Percentiles rank a stretch among this genome's conserved stretches.
phyloP scores from a whole-genome alignment of 2,113 vertebrate species.

The Microcebus lehilahytsara region DNA sequence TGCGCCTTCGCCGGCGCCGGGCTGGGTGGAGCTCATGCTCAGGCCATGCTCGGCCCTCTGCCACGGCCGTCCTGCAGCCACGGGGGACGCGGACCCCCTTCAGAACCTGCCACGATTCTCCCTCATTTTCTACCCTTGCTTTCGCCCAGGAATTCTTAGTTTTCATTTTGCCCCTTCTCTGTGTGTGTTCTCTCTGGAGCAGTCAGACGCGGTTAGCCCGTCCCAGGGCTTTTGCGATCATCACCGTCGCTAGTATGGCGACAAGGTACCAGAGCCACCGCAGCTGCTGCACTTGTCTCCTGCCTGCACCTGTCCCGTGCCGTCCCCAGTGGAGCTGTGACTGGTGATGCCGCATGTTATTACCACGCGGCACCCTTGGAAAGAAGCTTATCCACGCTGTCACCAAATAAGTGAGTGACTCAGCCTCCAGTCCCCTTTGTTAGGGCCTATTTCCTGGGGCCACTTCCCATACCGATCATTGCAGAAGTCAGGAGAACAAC shows the following conservation, averaged over 20 bases:
- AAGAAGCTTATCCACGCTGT: background rate
- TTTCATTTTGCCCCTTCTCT: background rate
- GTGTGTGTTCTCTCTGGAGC: background rate
- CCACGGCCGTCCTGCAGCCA: background rate
- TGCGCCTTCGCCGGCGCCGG: accelerated
- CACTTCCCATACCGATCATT: background rate
- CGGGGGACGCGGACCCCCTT: background rate
- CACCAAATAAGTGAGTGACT: background rate
- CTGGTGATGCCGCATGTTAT: background rate
- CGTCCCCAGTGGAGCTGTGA: background rate
- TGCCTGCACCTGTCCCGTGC: background rate
- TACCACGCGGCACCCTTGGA: background rate
- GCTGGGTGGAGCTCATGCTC: background rate
- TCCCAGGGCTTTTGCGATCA: background rate
- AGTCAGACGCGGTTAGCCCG: background rate
- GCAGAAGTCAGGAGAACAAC: background rate
- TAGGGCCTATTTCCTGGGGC: background rate
- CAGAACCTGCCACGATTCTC: background rate
- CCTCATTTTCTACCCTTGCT: background rate
- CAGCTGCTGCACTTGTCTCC: background rate
- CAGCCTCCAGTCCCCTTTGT: background rate
- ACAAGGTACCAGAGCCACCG: background rate
- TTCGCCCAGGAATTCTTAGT: background rate
- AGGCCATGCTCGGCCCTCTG: background rate
- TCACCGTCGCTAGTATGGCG: background rate